Evolutionary conservation across 2,888 invertebrate genomes (phyloP).

Genomic region (Halocaridina rubra): DNA sequence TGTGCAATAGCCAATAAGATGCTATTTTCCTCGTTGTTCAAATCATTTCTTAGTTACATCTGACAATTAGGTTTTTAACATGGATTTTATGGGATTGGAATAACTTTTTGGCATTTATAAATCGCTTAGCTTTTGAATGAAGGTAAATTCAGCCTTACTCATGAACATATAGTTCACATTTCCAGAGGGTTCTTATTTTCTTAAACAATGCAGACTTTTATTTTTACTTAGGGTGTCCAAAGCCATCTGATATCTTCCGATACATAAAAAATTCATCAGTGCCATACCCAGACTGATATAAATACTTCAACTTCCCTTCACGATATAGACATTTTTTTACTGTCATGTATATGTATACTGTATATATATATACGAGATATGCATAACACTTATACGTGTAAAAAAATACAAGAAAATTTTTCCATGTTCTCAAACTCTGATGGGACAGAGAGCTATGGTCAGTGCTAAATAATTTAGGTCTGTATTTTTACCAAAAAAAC

Average conservation of each 20-base stretch:
- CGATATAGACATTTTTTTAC: background rate
- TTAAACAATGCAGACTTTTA: too few species aligned
- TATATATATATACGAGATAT: background rate
- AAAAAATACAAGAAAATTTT: too few species aligned
- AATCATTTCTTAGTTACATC: background rate
- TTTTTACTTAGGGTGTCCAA: background rate
- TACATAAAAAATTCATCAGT: background rate
- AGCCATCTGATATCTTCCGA: background rate
- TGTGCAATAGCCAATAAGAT: background rate
- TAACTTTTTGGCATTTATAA: slow-evolving; percentile 8
- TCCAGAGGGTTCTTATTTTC: too few species aligned
- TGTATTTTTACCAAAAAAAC: slow-evolving; percentile 36
- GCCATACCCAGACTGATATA: background rate
- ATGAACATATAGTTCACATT: too few species aligned
- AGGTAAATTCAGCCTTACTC: too few species aligned
- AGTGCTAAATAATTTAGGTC: background rate
- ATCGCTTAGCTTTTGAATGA: background rate
- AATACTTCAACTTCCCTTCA: background rate
- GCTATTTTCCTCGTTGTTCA: background rate
- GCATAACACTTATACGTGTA: background rate
- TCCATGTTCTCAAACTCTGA: background rate
- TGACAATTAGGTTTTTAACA: background rate
- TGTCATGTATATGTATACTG: background rate
- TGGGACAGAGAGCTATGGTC: background rate
- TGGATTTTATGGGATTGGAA: slow-evolving; percentile 2